A percentile compares a stretch with the other conserved stretches of the same genome.
phyloP scores from a whole-genome alignment of 1,140 invertebrate species.

The Temnothorax curvispinosus region DNA sequence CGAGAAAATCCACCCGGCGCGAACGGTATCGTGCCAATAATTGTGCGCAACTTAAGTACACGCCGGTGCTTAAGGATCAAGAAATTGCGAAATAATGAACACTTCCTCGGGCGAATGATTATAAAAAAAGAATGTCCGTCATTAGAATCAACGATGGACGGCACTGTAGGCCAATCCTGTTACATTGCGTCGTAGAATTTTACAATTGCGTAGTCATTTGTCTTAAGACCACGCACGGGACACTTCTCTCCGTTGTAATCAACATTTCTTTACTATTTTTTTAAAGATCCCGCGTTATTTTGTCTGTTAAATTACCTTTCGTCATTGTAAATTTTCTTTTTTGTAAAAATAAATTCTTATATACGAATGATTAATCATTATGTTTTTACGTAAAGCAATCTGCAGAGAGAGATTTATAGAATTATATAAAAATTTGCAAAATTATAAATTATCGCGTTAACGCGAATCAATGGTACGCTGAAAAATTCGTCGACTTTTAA shows the following conservation, averaged over 20 bases:
- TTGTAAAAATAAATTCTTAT: not conserved
- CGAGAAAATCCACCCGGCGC: conserved; percentile 44
- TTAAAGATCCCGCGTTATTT: not conserved
- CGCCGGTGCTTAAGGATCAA: conserved; percentile 40
- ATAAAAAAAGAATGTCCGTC: conserved; percentile 45
- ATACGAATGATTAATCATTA: not conserved
- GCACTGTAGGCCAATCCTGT: conserved; percentile 2
- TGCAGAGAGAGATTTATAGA: not conserved
- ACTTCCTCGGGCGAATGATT: conserved; percentile 38
- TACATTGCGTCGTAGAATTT: conserved; percentile 9
- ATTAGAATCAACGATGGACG: conserved; percentile 35
- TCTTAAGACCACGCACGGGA: not conserved
- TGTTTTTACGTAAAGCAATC: not conserved
- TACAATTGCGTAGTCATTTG: conserved; percentile 32
- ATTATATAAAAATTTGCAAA: not conserved
- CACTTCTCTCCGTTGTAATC: not conserved
- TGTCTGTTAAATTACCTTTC: not conserved
- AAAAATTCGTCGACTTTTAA: not conserved
- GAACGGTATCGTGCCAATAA: conserved; percentile 59
- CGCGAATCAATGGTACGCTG: not conserved
- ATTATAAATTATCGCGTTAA: not conserved
- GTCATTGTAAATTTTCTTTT: not conserved
- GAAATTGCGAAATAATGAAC: conserved; percentile 56
- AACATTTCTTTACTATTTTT: not conserved
- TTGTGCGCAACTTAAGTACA: conserved; percentile 53